Conservation (phyloP, 2,888 invertebrate genomes). For the Mesoligia furuncula region DNA sequence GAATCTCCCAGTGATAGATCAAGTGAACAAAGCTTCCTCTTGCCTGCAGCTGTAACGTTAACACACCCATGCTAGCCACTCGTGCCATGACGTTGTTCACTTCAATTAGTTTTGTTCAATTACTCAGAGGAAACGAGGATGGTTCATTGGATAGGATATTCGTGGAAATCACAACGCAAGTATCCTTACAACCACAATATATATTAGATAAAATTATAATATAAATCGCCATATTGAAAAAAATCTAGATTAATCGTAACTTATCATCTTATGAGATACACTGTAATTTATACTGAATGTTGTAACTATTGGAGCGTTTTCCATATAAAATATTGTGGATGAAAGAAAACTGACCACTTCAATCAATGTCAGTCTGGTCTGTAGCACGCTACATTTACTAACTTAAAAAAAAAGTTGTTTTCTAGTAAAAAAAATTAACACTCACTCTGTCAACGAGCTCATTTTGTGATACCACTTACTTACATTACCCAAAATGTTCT, state of each 20-base stretch:
- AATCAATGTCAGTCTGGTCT: slow-evolving; percentile 86
- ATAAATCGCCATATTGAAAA: slow-evolving; percentile 91
- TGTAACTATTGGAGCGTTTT: slow-evolving; percentile 88
- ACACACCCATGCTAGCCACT: slow-evolving; percentile 85
- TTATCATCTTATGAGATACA: slow-evolving; percentile 90
- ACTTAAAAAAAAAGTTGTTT: slow-evolving; percentile 84
- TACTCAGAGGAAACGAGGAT: slow-evolving; percentile 79
- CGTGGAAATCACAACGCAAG: slow-evolving; percentile 90
- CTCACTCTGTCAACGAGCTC: slow-evolving; percentile 89
- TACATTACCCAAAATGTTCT: slow-evolving; percentile 89
- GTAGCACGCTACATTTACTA: slow-evolving; percentile 89
- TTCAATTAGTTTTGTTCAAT: slow-evolving; percentile 69
- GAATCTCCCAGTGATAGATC: slow-evolving; percentile 85
- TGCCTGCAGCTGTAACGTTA: slow-evolving; percentile 80
- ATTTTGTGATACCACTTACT: slow-evolving; percentile 87
- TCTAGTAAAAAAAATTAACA: slow-evolving; percentile 88
- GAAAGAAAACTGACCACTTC: slow-evolving; percentile 89
- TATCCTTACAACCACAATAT: slow-evolving; percentile 94
- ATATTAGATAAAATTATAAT: slow-evolving; percentile 92
- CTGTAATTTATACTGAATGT: slow-evolving; percentile 89
- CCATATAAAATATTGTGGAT: slow-evolving; percentile 89
- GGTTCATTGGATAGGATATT: slow-evolving; percentile 82
- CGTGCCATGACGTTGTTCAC: slow-evolving; percentile 76
- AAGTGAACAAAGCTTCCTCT: slow-evolving; percentile 86
- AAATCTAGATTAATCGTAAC: slow-evolving; percentile 90